Percentiles rank a stretch among this genome's conserved stretches.
Evolutionary conservation across 92 coral and sea anemone species (phyloP).

Genomic region (Palythoa heliodiscus): DNA sequence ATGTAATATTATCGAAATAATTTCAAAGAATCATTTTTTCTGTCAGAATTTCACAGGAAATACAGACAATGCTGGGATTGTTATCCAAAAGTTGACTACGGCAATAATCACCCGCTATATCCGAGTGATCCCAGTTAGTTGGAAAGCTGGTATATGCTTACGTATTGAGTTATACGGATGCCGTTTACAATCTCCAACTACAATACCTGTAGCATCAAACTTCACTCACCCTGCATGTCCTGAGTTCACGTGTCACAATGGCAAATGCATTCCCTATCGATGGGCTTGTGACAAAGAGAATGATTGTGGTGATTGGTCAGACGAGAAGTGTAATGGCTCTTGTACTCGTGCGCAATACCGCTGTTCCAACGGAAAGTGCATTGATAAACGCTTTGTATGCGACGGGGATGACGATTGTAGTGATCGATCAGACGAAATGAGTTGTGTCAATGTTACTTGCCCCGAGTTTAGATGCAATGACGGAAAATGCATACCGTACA

Average conservation of each 20-base stretch:
- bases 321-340: conserved; percentile 64
- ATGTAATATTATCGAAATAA: not conserved
- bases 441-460: conserved; percentile 62
- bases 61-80: conserved; percentile 48
- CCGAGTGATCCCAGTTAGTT: conserved; percentile 62
- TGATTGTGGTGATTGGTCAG: conserved; percentile 67
- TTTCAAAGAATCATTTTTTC: not conserved
- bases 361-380: conserved; percentile 78
- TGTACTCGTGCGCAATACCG: conserved; percentile 56
- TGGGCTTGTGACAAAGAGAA: conserved; percentile 67
- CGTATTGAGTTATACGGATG: conserved; percentile 79
- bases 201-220: conserved; percentile 47
- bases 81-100: conserved; percentile 56
- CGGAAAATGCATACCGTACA: conserved; percentile 71
- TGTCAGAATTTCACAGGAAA: conserved; percentile 64
- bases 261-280: conserved; percentile 65
- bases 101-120: conserved; percentile 64
- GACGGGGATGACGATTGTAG: conserved; percentile 93
- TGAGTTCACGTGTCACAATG: conserved; percentile 76
- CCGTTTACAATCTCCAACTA: conserved; percentile 1
- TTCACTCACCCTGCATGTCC: conserved; percentile 51
- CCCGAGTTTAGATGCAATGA: conserved; percentile 69
- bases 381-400: conserved; percentile 57
- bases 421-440: conserved; percentile 81
- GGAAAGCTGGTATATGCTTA: conserved; percentile 61